Conservation (phyloP, 2,888 invertebrate genomes). For the Stegophylla sp. region DNA sequence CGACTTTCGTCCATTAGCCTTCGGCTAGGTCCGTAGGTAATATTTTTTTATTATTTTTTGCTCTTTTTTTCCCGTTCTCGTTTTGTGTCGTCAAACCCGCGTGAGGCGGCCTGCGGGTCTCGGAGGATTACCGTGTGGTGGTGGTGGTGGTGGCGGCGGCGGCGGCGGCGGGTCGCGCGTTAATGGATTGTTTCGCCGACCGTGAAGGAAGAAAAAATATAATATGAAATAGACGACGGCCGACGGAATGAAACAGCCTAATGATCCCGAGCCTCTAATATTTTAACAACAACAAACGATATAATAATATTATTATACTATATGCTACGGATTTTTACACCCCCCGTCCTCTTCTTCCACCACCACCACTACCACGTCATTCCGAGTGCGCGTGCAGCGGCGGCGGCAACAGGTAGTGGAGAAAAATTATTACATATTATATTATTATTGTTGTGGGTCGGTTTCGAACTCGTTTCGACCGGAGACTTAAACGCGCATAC, state of each 20-base stretch:
- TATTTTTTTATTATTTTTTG: too few relatives aligned
- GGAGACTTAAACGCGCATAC: slow-evolving; percentile 54
- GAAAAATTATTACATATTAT: slow-evolving; percentile 52
- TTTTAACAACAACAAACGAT: slow-evolving; percentile 57
- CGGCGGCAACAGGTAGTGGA: neutral
- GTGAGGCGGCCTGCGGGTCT: slow-evolving; percentile 37
- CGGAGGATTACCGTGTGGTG: slow-evolving; percentile 32
- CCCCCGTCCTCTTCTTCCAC: too few relatives aligned
- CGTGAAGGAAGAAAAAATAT: slow-evolving; percentile 56
- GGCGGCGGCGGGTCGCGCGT: slow-evolving; percentile 51
- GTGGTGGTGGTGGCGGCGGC: too few relatives aligned
- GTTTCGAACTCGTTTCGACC: slow-evolving; percentile 43
- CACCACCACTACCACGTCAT: too few relatives aligned
- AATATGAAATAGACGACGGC: slow-evolving; percentile 28
- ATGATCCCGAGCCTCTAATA: slow-evolving; percentile 57
- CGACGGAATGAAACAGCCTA: slow-evolving; percentile 50
- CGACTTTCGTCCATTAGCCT: slow-evolving; percentile 45
- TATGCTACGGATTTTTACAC: neutral
- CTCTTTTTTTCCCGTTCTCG: slow-evolving; percentile 39
- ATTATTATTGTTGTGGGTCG: too few relatives aligned
- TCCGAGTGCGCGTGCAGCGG: neutral
- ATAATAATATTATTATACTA: slow-evolving; percentile 12
- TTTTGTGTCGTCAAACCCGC: slow-evolving; percentile 55
- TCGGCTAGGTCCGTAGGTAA: slow-evolving; percentile 36
- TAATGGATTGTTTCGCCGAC: slow-evolving; percentile 58